These are phyloP conservation scores for Novumbra hubbsi DNA, from an alignment of 2,797 vertebrate species.

Conservation along the genomic window DNA sequence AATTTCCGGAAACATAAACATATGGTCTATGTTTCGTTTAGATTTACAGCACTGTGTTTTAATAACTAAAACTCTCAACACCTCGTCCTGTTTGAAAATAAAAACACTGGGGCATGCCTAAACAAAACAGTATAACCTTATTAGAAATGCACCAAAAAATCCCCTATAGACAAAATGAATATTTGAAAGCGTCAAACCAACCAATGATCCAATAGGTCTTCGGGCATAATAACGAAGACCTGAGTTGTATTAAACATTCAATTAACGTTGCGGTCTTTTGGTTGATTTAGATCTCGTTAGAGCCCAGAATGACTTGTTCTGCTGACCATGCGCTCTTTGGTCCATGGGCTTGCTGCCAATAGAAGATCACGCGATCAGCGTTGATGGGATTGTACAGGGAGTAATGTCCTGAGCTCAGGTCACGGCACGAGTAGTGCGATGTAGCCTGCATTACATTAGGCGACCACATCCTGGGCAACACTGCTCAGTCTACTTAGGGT, in stretches of 20 bases:
- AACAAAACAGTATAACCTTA: too few relatives aligned
- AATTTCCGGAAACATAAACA: too few relatives aligned
- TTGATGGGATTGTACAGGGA: slow-evolving; percentile 16
- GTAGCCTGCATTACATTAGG: neutral
- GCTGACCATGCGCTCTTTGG: slow-evolving; percentile 3
- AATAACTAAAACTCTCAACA: too few relatives aligned
- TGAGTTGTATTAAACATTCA: neutral
- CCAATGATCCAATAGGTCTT: neutral
- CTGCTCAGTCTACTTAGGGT: neutral
- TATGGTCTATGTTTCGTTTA: too few relatives aligned
- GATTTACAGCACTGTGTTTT: too few relatives aligned
- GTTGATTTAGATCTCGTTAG: neutral
- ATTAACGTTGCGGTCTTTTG: neutral
- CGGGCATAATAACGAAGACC: neutral
- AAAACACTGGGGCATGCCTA: too few relatives aligned
- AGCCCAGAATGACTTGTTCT: neutral
- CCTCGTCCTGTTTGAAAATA: too few relatives aligned
- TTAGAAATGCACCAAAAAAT: too few relatives aligned
- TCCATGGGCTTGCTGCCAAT: slow-evolving; percentile 44
- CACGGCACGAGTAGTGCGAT: neutral
- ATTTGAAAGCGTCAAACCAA: too few relatives aligned
- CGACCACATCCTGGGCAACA: neutral
- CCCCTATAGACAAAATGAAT: too few relatives aligned
- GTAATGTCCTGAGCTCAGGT: neutral
- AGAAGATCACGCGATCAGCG: slow-evolving; percentile 47